Base-by-base conservation (phyloP, 2,888 invertebrate genomes). In the Nasonia oneida region DNA sequence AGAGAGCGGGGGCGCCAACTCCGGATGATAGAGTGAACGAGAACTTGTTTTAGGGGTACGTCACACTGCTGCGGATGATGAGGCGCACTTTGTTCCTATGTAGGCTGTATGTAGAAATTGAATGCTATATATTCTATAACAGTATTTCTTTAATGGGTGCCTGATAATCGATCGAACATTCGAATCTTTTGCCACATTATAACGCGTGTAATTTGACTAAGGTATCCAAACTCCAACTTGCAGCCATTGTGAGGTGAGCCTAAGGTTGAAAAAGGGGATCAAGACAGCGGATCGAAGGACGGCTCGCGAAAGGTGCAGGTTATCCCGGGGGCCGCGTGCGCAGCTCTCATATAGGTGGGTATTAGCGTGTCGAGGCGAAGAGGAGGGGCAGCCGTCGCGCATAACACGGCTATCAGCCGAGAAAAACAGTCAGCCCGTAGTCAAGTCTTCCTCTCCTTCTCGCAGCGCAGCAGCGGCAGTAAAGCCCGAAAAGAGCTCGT, bases 331-430 rank as follows among this genome's bases (percentile, higher is more conserved):
- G 57, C 75, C 4, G 75, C 61, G 23, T 78, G 37, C 76, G 75
- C 86, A 86, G 67, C 61, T 50, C 12, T 50, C 64, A 53, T 15
- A 86, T 86, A 92, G 92, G 91, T 92, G 90, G 92, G 92, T 93
- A 93, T 93, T 93, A 93, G 91, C 90, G 91, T 92, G 93, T 93
- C 93, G 91, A 89, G 89, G 88, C 18, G 5, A 42, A 67, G 73
- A 73, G 73, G 6, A 67, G 78, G 67, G 33, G 14, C 67, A 33
- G 33, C 67, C 67, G 67, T 29, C 67, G 67, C 23, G 37, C 76
- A 76, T 67, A 74, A 64, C 42, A 12, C 14, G 29, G 33, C 18
- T 50, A 57, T 77, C n/a, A n/a, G 57, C 14, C 15, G 33, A 39
- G 15, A 37, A 77, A 79, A 61, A 33, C 47, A n/a, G 53, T 37